These are phyloP conservation scores for Arenicola marina DNA, from an alignment of 2,888 invertebrate genomes.

Conservation along the genomic window DNA sequence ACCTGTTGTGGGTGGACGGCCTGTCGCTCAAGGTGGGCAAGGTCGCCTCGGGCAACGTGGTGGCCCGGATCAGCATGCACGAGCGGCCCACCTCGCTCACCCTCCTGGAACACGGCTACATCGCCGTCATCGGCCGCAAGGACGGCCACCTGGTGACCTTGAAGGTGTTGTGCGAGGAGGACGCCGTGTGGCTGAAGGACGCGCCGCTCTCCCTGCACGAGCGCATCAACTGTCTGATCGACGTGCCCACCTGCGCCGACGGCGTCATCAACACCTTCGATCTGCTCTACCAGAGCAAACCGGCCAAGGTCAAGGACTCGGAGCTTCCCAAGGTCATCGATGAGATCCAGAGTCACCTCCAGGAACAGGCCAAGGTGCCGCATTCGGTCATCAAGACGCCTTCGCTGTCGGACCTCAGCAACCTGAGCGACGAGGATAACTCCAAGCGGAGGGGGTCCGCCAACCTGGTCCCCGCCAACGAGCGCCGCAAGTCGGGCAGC, in stretches of 20 bases:
- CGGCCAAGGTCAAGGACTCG: slow-evolving; percentile 2
- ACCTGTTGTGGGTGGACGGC: slow-evolving; percentile 30
- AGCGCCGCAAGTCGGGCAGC: not conserved
- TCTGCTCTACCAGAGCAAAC: slow-evolving; percentile 9
- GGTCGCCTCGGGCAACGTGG: slow-evolving; percentile 14
- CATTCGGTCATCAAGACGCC: not conserved
- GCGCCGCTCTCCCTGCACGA: not conserved
- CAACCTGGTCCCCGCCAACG: not conserved
- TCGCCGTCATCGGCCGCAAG: slow-evolving; percentile 31
- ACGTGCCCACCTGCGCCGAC: slow-evolving; percentile 11
- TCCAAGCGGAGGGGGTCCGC: not conserved
- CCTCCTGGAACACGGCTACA: slow-evolving; percentile 32
- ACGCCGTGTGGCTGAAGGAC: not conserved
- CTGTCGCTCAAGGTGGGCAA: slow-evolving; percentile 25
- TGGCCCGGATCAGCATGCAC: slow-evolving; percentile 29
- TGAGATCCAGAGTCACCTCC: not conserved
- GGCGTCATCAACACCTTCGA: slow-evolving; percentile 19
- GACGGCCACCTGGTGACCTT: slow-evolving; percentile 37
- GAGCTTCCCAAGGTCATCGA: not conserved
- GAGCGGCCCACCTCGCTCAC: slow-evolving; percentile 29
- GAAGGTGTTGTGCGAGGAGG: slow-evolving; percentile 23
- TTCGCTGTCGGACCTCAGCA: not conserved
- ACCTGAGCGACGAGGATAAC: not conserved
- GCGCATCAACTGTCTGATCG: slow-evolving; percentile 23
- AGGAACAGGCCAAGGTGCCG: not conserved